Evolutionary conservation across 1,140 invertebrate species (phyloP).

Genomic region (Philaenus spumarius): DNA sequence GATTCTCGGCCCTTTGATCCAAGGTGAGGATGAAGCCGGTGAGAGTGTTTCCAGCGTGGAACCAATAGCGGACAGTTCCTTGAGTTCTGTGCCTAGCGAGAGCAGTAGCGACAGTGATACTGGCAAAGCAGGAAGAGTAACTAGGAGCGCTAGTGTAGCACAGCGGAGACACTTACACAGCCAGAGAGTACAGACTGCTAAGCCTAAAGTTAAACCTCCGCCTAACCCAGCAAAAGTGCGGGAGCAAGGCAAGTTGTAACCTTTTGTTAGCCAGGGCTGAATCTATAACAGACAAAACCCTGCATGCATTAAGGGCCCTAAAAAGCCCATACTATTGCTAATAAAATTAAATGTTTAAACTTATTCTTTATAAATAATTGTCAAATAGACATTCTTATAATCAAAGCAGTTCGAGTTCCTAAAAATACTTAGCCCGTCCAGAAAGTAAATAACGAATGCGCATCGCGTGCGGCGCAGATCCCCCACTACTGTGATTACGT

Average conservation of each 20-base stretch:
- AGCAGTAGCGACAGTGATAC: conserved; percentile 41
- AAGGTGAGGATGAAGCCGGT: conserved; percentile 30
- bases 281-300: no score
- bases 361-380: no score
- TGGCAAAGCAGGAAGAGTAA: conserved; percentile 4
- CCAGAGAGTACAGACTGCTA: conserved; percentile 52
- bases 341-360: no score
- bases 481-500: no score
- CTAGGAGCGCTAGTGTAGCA: conserved; percentile 36
- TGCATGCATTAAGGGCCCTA: no score
- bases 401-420: no score
- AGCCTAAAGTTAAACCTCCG: conserved; percentile 46
- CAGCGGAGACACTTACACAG: conserved; percentile 26
- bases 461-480: no score
- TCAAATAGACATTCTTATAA: no score
- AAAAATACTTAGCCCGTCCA: no score
- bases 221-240: conserved; percentile 50
- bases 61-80: conserved; percentile 56
- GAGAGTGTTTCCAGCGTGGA: conserved; percentile 55
- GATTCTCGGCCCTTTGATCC: conserved; percentile 50
- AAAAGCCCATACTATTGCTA: no score
- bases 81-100: conserved; percentile 44
- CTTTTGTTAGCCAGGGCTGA: no score
- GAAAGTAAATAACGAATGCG: no score
- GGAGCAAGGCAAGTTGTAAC: conserved; percentile 59